Evolutionary conservation across 2,888 invertebrate genomes (phyloP).

Genomic region (Himalopsyche tibetana): DNA sequence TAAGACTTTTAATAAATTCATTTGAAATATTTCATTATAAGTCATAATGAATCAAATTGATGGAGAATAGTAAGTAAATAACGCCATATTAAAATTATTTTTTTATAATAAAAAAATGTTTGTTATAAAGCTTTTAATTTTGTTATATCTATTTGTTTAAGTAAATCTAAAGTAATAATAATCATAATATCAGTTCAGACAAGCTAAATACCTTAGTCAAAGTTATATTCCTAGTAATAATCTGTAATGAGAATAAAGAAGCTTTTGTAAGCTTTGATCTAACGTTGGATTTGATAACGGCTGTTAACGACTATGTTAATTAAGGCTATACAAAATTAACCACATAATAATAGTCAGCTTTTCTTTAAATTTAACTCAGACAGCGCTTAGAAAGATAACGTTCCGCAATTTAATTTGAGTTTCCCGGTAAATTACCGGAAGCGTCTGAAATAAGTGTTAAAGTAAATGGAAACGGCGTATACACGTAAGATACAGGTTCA

Average conservation of each 20-base stretch:
- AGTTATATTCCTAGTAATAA: neutral
- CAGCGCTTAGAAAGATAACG: slow-evolving; percentile 1
- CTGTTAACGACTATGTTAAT: slow-evolving; percentile 34
- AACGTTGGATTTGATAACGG: neutral
- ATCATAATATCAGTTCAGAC: too few species aligned
- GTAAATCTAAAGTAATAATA: too few species aligned
- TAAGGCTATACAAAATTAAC: slow-evolving; percentile 20
- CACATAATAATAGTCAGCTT: neutral
- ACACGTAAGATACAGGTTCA: slow-evolving; percentile 12
- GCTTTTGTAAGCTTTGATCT: slow-evolving; percentile 17
- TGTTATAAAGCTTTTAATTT: too few species aligned
- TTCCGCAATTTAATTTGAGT: neutral
- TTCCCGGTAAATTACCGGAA: slow-evolving; percentile 30
- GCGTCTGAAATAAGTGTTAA: slow-evolving; percentile 26
- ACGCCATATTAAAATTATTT: too few species aligned
- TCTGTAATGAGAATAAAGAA: neutral
- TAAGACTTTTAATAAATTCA: too few species aligned
- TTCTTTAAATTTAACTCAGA: slow-evolving; percentile 22
- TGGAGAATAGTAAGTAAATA: too few species aligned
- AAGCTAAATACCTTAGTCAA: neutral
- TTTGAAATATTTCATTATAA: too few species aligned
- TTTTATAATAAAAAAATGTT: too few species aligned
- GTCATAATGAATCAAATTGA: too few species aligned
- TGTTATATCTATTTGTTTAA: too few species aligned
- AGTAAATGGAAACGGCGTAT: neutral